Base-by-base conservation (phyloP, 2,113 vertebrate species). In the Odocoileus hemionus region DNA sequence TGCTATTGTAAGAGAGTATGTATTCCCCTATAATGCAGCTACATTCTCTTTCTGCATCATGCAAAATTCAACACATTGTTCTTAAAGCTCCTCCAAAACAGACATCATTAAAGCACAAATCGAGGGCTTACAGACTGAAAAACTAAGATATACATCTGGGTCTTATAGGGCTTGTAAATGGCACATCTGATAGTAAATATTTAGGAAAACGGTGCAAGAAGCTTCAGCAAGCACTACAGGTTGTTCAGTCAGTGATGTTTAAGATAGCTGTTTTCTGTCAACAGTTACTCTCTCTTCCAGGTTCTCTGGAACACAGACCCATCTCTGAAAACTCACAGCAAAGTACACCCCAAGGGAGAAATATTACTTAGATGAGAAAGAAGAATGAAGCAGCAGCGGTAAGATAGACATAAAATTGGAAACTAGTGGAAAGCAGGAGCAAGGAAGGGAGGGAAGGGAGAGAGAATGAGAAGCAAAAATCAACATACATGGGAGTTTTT, bases 91-190 rank as follows among this genome's bases (percentile, higher is more conserved):
- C 43, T 92, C 67, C 16, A 50, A 95, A 94, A 91, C 1, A 95
- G 91, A 95, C 60, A 95, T 58, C 87, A 78, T 76, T 45, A 93
- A 89, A 96, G 60, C 50, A 57, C 36, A 86, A 83, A 78, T 50
- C 78, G 86, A 30, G 13, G 11, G 28, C 52, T 90, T 80, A 57
- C 2, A 61, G 28, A 70, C 43, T 89, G 80, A 94, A 93, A 90
- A 82, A 74, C 3, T 74, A 61, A 91, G 43, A 86, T 70, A 91
- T 76, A 86, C 15, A 67, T 67, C 58, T 45, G 54, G 45, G 15
- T 78, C 86, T 92, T 61, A 57, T 1, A 39, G 60, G 78, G 85
- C 67, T 89, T 26, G 1, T 80, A 91, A 96, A 86, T 36, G 79
- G 47, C 86, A 86, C 95, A 70, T 80, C 7, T 15, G 76, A 95